Conservation (phyloP, 2,888 invertebrate genomes). For the Latrodectus hesperus region DNA sequence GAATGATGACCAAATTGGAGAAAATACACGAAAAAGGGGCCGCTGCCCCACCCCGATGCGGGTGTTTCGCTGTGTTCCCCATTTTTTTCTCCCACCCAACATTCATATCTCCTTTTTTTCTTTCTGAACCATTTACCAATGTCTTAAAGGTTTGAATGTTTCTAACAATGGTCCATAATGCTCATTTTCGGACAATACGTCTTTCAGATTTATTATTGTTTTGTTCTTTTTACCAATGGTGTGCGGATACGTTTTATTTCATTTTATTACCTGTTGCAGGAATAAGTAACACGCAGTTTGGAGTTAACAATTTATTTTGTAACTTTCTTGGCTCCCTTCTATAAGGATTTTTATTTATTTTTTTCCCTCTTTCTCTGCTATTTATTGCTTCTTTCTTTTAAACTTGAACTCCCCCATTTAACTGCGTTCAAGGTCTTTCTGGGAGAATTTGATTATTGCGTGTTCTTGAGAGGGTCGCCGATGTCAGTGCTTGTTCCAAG, state of each 20-base stretch:
- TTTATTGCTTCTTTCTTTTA: background rate
- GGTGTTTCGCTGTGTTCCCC: background rate
- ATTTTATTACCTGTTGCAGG: slow-evolving; percentile 48
- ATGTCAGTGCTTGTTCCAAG: too few relatives aligned
- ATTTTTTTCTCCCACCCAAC: background rate
- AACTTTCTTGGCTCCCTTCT: slow-evolving; percentile 18
- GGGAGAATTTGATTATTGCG: background rate
- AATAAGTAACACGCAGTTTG: slow-evolving; percentile 26
- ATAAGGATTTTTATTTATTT: background rate
- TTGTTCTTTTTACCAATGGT: slow-evolving; percentile 10
- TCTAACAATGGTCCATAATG: slow-evolving; percentile 60
- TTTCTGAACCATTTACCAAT: slow-evolving; percentile 55
- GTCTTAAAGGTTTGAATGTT: slow-evolving; percentile 47
- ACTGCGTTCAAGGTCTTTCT: slow-evolving; percentile 6
- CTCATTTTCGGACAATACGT: slow-evolving; percentile 45
- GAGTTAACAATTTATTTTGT: slow-evolving; percentile 57
- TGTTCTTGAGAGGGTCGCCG: too few relatives aligned
- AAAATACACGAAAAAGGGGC: slow-evolving; percentile 12
- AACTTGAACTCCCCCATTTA: background rate
- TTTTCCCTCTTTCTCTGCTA: background rate
- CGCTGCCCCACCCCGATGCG: slow-evolving; percentile 29
- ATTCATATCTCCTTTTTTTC: slow-evolving; percentile 44
- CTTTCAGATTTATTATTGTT: slow-evolving; percentile 11
- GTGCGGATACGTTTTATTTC: slow-evolving; percentile 36
- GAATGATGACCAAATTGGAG: slow-evolving; percentile 40